Conservation (phyloP, 2,888 invertebrate species). For the Callyntrura sp. region DNA sequence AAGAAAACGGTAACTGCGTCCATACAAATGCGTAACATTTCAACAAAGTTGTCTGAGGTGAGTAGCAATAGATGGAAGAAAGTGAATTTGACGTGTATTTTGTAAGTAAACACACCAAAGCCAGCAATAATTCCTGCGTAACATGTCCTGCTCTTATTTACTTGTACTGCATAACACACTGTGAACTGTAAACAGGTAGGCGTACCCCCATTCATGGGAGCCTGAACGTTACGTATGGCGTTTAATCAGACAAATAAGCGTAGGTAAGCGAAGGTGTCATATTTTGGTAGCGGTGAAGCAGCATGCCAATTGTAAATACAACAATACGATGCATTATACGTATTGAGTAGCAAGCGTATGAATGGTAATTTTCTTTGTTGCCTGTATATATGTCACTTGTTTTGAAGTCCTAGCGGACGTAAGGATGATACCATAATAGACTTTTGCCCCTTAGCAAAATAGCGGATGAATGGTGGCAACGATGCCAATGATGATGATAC, state of each 20-base stretch:
- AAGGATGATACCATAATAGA: no score
- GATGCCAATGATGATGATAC: conserved; percentile 54
- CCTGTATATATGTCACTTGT: background rate
- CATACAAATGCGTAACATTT: no score
- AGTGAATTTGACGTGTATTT: conserved; percentile 13
- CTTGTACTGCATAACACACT: background rate
- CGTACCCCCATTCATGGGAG: conserved; percentile 23
- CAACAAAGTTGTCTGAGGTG: no score
- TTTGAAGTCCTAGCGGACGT: background rate
- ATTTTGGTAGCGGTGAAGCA: conserved; percentile 30
- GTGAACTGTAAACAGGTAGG: conserved; percentile 26
- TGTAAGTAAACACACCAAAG: background rate
- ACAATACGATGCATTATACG: no score
- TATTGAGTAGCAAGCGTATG: no score
- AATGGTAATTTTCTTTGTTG: background rate
- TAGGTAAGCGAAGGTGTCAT: conserved; percentile 16
- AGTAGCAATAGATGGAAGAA: conserved; percentile 27
- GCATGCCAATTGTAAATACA: conserved; percentile 65
- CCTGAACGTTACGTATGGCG: background rate
- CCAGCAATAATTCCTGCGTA: conserved; percentile 11
- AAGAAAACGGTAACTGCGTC: conserved; percentile 13
- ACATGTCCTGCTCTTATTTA: conserved; percentile 24
- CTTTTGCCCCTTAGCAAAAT: no score
- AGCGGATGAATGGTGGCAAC: background rate
- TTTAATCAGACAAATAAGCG: background rate